phyloP scores from a whole-genome alignment of 92 coral and sea anemone species.

The Zoanthus gigantus region DNA sequence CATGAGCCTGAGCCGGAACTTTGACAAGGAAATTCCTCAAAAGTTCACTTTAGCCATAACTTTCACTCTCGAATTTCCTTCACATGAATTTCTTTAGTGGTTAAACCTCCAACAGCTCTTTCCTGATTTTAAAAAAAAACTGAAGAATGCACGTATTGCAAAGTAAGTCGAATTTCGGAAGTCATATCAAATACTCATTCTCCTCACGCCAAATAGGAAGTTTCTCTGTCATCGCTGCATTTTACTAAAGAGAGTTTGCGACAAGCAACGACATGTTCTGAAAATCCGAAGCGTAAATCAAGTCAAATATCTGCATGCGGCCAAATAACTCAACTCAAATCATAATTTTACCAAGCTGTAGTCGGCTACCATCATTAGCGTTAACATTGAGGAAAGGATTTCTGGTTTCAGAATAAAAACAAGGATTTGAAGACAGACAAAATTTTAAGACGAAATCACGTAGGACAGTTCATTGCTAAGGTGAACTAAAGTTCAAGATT shows the following conservation, averaged over 20 bases:
- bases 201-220: background rate
- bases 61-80: background rate
- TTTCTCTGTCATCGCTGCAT: background rate
- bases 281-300: background rate
- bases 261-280: constrained; percentile 11
- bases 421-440: background rate
- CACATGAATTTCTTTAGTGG: background rate
- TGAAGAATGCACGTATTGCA: background rate
- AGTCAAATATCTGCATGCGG: background rate
- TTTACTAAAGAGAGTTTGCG: background rate
- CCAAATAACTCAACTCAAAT: background rate
- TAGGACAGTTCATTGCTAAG: background rate
- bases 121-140: background rate
- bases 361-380: background rate
- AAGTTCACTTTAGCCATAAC: background rate
- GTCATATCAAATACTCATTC: background rate
- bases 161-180: background rate
- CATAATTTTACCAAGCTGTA: background rate
- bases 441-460: background rate
- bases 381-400: background rate
- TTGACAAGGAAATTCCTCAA: background rate
- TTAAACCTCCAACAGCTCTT: background rate
- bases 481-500: background rate
- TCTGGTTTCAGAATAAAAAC: background rate
- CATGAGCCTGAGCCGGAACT: constrained; percentile 9